Conservation (phyloP, 2,888 invertebrate genomes). For the Leucoptera coffeella region DNA sequence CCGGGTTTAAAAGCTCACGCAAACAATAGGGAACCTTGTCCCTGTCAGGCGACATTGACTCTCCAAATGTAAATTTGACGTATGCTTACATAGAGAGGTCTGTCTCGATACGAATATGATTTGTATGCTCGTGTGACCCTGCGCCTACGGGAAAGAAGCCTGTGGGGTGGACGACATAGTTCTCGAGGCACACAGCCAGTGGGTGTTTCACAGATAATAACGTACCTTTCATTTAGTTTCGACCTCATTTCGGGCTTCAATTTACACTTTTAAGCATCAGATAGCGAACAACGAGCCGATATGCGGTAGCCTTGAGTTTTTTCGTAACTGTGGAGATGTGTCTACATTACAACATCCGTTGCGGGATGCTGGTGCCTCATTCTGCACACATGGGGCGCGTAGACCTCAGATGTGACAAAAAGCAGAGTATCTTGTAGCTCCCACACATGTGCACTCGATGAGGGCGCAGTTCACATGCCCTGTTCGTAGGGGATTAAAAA, state of each 20-base stretch:
- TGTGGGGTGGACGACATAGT: conserved; percentile 51
- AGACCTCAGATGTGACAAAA: conserved; percentile 39
- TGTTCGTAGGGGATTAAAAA: too few species aligned
- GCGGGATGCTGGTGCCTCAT: conserved; percentile 15
- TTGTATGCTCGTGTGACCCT: conserved; percentile 39
- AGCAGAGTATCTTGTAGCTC: conserved; percentile 19
- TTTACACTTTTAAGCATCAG: too few species aligned
- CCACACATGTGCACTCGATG: conserved; percentile 1
- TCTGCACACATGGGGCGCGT: conserved; percentile 38
- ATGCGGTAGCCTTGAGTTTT: too few species aligned
- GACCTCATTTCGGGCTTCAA: too few species aligned
- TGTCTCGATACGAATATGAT: conserved; percentile 37
- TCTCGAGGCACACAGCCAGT: conserved; percentile 39
- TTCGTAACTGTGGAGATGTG: too few species aligned
- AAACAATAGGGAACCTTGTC: conserved; percentile 44
- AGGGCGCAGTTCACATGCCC: too few species aligned
- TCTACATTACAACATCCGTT: conserved; percentile 13
- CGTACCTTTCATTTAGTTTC: too few species aligned
- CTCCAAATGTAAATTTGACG: conserved; percentile 41
- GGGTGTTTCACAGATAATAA: conserved; percentile 53
- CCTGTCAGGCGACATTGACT: conserved; percentile 38
- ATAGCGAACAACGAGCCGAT: too few species aligned
- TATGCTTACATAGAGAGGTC: conserved; percentile 38
- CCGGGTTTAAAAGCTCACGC: conserved; percentile 13
- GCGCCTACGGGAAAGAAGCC: conserved; percentile 48